phyloP scores from a whole-genome alignment of 2,113 vertebrate species.

The Synodontis membranacea region DNA sequence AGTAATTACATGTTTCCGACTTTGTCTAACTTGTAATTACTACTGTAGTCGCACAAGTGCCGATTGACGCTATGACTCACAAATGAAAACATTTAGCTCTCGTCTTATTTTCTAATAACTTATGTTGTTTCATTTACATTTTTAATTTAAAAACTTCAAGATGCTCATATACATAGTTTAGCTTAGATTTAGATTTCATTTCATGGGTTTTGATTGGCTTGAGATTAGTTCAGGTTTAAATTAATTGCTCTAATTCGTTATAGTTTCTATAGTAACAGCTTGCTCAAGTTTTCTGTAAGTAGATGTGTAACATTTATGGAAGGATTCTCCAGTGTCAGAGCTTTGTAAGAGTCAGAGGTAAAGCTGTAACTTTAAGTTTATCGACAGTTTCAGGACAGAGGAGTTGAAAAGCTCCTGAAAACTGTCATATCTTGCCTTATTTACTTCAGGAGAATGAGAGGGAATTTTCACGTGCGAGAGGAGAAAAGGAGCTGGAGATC shows the following conservation, averaged over 20 bases:
- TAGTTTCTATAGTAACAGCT: neutral
- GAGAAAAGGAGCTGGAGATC: no score
- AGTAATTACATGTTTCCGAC: neutral
- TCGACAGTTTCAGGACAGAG: no score
- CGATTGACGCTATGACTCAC: neutral
- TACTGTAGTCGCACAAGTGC: neutral
- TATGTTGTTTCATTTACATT: neutral
- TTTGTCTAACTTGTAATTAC: neutral
- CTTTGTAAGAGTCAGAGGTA: neutral
- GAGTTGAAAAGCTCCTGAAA: no score
- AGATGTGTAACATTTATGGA: neutral
- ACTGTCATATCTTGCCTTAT: no score
- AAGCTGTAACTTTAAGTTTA: no score
- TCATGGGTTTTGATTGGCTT: neutral
- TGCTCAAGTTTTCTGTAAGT: no score
- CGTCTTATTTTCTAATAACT: no score
- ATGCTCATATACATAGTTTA: neutral
- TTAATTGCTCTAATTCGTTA: neutral
- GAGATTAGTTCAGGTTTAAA: neutral
- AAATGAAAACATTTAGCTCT: neutral
- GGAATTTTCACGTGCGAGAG: no score
- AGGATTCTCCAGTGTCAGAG: neutral
- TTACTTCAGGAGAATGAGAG: no score
- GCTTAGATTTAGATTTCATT: neutral
- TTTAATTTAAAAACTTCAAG: neutral